These are phyloP conservation scores for Andrena haemorrhoa DNA, from an alignment of 2,888 invertebrate genomes.

Conservation along the genomic window DNA sequence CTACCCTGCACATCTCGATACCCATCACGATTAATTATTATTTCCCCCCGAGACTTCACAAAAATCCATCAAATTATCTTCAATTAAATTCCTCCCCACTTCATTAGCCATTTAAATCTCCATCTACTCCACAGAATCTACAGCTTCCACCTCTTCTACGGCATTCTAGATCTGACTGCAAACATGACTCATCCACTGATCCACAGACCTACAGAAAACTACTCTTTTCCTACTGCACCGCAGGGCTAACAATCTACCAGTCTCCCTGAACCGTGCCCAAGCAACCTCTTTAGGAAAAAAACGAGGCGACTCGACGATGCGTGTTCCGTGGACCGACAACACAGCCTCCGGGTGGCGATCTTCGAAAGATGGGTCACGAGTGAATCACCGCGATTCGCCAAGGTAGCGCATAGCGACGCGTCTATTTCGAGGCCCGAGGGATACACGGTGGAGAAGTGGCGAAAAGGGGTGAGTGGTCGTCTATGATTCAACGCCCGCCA, in stretches of 20 bases:
- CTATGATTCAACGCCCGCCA: constrained; percentile 76
- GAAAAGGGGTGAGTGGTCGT: constrained; percentile 64
- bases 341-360: constrained; percentile 41
- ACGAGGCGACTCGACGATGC: background rate
- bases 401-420: constrained; percentile 76
- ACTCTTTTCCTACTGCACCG: no score
- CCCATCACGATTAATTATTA: no score
- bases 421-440: constrained; percentile 77
- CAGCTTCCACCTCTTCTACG: background rate
- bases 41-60: background rate
- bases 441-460: constrained; percentile 56
- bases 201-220: no score
- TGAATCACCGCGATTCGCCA: constrained; percentile 77
- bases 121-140: background rate
- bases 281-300: background rate
- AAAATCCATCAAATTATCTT: background rate
- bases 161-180: background rate
- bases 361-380: constrained; percentile 76
- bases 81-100: background rate
- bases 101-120: no score
- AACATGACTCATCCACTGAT: background rate
- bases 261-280: background rate
- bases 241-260: no score
- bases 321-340: background rate
- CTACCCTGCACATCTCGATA: no score